Evolutionary conservation across 2,888 invertebrate species (phyloP), one percentile per base, ranked within the genome.

Genomic region (Deilephila porcellus): DNA sequence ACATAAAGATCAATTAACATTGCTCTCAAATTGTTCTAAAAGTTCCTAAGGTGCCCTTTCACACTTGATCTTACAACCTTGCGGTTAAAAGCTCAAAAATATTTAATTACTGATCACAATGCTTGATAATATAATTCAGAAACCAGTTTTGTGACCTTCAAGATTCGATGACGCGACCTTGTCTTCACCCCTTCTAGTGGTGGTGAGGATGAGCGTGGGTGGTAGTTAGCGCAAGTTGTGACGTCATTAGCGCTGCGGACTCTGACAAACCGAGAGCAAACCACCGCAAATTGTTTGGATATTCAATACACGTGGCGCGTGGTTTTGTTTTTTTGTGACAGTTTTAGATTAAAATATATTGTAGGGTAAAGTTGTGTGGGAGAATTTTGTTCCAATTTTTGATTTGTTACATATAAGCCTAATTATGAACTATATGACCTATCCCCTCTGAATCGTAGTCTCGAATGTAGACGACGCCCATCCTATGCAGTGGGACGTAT

Each of bases 181-280:
- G 67, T 25, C 52, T 52, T 67, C 67, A 67, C 52, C 67, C 52
- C 67, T 67, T 67, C 14, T 25, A 17, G 52, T 5, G 56, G 32
- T n/a, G 14, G 5, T 56, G 45, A 45, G 64, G 20, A 52, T 20
- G 64, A 11, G 37, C 45, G 45, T 45, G 45, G 62, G 62, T 29
- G 62, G 62, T 37, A 64, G 76, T 79, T 77, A 78, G 76, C 59
- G 76, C 77, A 78, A 76, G 73, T 74, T 67, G 76, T 80, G 79
- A 80, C 77, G 71, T 76, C 76, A 73, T 76, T 79, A 76, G 73
- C 63, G 53, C 45, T 45, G 64, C 64, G 64, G 64, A 34, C 20
- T 14, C 67, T 25, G 20, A 45, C 64, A 64, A 64, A 64, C 64
- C 45, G 20, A 14, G 20, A 1, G 37, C 64, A 64, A 64, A 45